Conservation (phyloP, 2,113 vertebrate species). For the Haplochromis vanheusdeni region DNA sequence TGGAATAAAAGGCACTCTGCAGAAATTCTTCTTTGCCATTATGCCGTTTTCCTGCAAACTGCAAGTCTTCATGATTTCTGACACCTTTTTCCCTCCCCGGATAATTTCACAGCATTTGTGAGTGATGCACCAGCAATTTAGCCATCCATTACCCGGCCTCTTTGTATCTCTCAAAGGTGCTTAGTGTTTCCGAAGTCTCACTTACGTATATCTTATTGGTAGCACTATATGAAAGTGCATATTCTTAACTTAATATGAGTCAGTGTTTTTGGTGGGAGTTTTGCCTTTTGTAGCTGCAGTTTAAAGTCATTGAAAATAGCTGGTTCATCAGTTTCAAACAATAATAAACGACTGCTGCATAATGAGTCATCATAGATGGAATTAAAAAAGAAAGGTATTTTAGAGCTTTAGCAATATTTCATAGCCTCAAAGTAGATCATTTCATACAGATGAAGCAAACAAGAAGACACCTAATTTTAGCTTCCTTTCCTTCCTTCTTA, state of each 20-base stretch:
- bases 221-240: neutral
- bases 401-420: neutral
- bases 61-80: neutral
- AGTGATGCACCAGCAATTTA: slow-evolving; percentile 20
- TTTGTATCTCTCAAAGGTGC: slow-evolving; percentile 9
- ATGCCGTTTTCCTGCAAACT: neutral
- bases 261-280: neutral
- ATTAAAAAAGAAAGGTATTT: neutral
- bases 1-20: neutral
- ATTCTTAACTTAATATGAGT: neutral
- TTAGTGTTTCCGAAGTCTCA: slow-evolving; percentile 1
- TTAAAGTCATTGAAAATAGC: neutral
- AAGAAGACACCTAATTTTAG: neutral
- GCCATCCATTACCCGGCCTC: neutral
- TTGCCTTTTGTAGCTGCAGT: neutral
- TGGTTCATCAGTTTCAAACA: neutral
- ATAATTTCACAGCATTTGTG: slow-evolving; percentile 3
- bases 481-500: neutral
- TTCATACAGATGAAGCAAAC: neutral
- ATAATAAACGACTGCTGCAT: neutral
- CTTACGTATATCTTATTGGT: neutral
- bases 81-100: neutral
- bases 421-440: neutral
- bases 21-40: neutral
- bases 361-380: neutral